A percentile compares a stretch with the other conserved stretches of the same genome.
phyloP scores from a whole-genome alignment of 2,797 vertebrate species.

The Poecilia picta region DNA sequence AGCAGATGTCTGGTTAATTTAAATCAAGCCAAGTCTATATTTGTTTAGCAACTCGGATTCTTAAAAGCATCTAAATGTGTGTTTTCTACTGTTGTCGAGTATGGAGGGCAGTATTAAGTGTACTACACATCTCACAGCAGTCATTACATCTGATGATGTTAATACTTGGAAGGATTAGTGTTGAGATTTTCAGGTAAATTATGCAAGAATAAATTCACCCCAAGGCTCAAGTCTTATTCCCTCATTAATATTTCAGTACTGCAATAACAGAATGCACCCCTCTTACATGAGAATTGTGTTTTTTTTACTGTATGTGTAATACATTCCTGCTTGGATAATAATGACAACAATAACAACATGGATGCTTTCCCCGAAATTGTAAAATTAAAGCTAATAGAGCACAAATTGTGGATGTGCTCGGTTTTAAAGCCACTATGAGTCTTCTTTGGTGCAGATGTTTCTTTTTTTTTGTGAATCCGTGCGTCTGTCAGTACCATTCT shows the following conservation, averaged over 20 bases:
- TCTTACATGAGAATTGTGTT: background rate
- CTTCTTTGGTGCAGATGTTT: background rate
- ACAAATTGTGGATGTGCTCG: background rate
- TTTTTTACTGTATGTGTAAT: background rate
- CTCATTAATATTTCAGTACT: constrained; percentile 12
- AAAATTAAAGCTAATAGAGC: background rate
- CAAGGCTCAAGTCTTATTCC: background rate
- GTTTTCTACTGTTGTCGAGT: background rate
- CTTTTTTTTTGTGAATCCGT: background rate
- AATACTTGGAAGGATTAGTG: background rate
- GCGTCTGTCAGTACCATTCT: background rate
- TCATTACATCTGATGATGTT: constrained; percentile 10
- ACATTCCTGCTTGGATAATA: background rate
- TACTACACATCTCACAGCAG: constrained; percentile 6
- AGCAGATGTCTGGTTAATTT: constrained; percentile 2
- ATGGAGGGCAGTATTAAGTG: background rate
- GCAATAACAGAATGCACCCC: background rate
- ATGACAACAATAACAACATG: background rate
- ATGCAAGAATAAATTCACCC: constrained; percentile 3
- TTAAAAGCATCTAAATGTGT: background rate
- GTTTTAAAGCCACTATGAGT: background rate
- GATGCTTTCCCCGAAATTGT: background rate
- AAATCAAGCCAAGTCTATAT: background rate
- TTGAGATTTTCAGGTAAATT: background rate
- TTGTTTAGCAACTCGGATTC: background rate